phyloP scores from a whole-genome alignment of 2,797 vertebrate genomes.

The Hydrolagus colliei region DNA sequence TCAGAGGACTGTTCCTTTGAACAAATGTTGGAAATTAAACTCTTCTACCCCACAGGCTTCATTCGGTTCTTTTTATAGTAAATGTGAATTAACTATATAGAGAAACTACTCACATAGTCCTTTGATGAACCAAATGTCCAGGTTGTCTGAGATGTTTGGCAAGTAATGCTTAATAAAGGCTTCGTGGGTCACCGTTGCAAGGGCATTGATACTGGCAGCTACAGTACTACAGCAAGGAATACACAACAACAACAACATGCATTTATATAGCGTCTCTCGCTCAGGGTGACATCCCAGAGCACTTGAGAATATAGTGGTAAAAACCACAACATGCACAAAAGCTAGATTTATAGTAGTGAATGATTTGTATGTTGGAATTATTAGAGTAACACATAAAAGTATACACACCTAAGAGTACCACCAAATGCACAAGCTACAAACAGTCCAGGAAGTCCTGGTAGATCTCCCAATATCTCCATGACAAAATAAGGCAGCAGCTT shows the following conservation, averaged over 20 bases:
- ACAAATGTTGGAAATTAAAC: no score
- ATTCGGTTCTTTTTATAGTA: no score
- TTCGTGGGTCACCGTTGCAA: constrained; percentile 74
- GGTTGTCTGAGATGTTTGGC: constrained; percentile 55
- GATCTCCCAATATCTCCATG: constrained; percentile 65
- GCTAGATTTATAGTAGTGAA: neutral
- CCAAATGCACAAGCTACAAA: constrained; percentile 77
- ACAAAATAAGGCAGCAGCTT: constrained; percentile 77
- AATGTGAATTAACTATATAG: neutral
- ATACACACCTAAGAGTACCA: constrained; percentile 65
- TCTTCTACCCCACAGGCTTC: neutral
- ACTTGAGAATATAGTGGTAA: no score
- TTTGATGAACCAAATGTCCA: constrained; percentile 72
- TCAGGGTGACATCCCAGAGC: no score
- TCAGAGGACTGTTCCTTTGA: no score
- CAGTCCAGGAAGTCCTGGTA: constrained; percentile 67
- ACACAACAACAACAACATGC: neutral
- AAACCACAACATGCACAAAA: neutral
- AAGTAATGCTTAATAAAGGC: constrained; percentile 67
- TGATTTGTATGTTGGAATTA: no score
- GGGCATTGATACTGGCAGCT: constrained; percentile 72
- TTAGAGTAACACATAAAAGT: no score
- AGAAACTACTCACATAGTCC: constrained; percentile 63
- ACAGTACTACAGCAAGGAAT: constrained; percentile 55
- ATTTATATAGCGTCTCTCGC: no score